Evolutionary conservation across 2,888 invertebrate species (phyloP).

Genomic region (Tinea trinotella): DNA sequence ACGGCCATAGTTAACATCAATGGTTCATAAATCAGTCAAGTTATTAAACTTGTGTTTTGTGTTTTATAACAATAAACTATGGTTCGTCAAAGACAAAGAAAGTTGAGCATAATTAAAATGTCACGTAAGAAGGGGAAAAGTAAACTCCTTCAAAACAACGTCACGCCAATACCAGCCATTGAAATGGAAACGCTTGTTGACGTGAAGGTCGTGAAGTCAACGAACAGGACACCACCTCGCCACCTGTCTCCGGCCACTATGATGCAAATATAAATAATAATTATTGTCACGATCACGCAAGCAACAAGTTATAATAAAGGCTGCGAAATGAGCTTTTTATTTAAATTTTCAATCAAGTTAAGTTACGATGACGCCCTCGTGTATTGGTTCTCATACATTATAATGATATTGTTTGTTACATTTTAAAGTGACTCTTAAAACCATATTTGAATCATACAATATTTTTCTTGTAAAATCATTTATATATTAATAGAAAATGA

Average conservation of each 20-base stretch:
- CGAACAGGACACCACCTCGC: slow-evolving; percentile 39
- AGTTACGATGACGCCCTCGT: too few species aligned
- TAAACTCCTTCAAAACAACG: background rate
- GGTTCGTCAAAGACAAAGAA: background rate
- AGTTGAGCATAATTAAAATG: too few species aligned
- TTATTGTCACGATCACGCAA: slow-evolving; percentile 33
- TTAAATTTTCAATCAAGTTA: background rate
- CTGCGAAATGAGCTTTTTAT: background rate
- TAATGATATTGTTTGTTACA: too few species aligned
- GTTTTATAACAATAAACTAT: background rate
- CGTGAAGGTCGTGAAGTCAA: slow-evolving; percentile 63
- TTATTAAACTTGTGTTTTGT: background rate
- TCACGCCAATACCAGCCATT: slow-evolving; percentile 40
- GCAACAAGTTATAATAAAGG: background rate
- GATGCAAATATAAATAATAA: slow-evolving; percentile 36
- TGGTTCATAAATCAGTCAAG: background rate
- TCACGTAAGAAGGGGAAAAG: too few species aligned
- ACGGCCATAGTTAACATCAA: background rate
- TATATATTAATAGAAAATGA: too few species aligned
- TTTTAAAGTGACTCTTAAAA: too few species aligned
- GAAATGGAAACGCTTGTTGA: slow-evolving; percentile 36
- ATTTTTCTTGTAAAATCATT: too few species aligned
- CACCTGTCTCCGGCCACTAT: slow-evolving; percentile 47
- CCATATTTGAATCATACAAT: too few species aligned
- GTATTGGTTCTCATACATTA: too few species aligned